Evolutionary conservation across 1,140 invertebrate species (phyloP), one percentile per base, ranked within the genome.

Genomic region (Anagrus nilaparvatae): DNA sequence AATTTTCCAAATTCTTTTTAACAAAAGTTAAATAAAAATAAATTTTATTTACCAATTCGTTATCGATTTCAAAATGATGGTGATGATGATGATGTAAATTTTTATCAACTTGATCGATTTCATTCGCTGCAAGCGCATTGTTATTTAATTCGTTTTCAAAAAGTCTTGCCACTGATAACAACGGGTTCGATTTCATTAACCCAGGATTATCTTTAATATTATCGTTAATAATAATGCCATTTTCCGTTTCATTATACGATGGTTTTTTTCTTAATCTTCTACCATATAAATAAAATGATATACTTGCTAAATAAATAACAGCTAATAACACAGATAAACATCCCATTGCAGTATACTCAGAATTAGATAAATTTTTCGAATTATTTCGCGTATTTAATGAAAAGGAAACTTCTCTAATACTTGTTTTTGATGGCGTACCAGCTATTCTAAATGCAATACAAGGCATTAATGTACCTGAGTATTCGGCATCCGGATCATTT

Each of bases 361-460:
- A 73, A 6, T 75, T 65, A 9, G 72, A 76, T 20, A 83, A 67
- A 34, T 77, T 74, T 35, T 70, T 63, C 0, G 70, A 60, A 0
- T n/a, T n/a, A n/a, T 73, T 70, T 33, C 77, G 74, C n/a, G 72
- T 71, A 45, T 82, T 80, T 9, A 76, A 67, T 18, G 80, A 73
- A 52, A 87, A 87, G 20, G 75, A 73, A 1, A 86, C 82, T 67
- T 87, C 83, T n/a, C 80, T 78, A 16, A 85, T 76, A 61, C 76
- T 83, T 87, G 56, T 77, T 61, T 73, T 78, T 1, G 72, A 70
- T 14, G 85, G 82, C 27, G 81, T 81, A 18, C 87, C 87, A 40
- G 84, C 84, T 6, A 89, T 78, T 47, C 86, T 73, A 55, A 91
- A 87, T 8, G 84, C 83, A 17, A 88, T 80, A 48, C 86, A 90